A percentile compares a stretch with the other conserved stretches of the same genome.
Evolutionary conservation across 2,113 vertebrate genomes (phyloP).

Genomic region (Rhabdomys dilectus): DNA sequence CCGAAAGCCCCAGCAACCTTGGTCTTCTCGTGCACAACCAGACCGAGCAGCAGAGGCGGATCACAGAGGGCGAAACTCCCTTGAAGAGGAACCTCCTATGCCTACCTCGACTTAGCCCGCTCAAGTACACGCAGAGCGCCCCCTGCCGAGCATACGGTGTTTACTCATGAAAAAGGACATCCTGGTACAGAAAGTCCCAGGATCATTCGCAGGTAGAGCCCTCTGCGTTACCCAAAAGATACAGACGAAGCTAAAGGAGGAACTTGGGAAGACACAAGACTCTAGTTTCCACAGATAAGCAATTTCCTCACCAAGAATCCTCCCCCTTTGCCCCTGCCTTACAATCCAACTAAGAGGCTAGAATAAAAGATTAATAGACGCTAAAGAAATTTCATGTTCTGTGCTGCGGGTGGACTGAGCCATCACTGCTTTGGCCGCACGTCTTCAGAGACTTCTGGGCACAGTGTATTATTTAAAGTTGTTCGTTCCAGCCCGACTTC

Average conservation of each 20-base stretch:
- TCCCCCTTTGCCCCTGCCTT: neutral
- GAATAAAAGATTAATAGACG: neutral
- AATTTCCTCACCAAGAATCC: constrained; percentile 34
- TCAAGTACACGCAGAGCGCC: neutral
- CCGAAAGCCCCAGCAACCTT: neutral
- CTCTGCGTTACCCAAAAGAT: neutral
- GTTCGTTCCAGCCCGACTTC: constrained; percentile 71
- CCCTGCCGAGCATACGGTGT: neutral
- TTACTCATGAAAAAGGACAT: constrained; percentile 22
- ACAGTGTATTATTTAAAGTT: constrained; percentile 42
- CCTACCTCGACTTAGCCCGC: neutral
- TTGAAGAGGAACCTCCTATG: neutral
- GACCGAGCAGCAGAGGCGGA: neutral
- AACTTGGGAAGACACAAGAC: neutral
- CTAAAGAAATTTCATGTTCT: neutral
- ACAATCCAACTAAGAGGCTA: neutral
- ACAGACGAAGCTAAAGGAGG: neutral
- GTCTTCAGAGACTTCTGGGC: constrained; percentile 64
- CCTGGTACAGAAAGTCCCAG: constrained; percentile 2
- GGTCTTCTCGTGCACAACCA: neutral
- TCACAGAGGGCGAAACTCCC: neutral
- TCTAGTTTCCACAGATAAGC: constrained; percentile 41
- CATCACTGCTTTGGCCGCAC: neutral
- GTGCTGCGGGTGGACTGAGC: neutral
- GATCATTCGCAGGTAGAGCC: neutral